Percentiles rank a stretch among this genome's conserved stretches.
Evolutionary conservation across 2,888 invertebrate genomes (phyloP).

Genomic region (Catocala sponsa): DNA sequence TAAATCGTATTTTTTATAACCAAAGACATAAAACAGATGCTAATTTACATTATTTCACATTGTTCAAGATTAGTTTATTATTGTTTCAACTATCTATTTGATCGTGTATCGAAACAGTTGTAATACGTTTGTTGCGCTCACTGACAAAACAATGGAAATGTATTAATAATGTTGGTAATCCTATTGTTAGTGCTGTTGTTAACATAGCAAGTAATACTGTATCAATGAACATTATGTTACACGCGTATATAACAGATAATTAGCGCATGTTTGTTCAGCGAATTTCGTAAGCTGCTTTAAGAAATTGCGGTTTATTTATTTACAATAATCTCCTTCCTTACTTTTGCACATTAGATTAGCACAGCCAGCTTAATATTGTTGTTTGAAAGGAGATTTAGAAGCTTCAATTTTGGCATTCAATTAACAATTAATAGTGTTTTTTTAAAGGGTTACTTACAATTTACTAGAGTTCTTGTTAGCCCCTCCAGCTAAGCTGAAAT

Average conservation of each 20-base stretch:
- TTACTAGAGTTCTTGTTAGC: no score
- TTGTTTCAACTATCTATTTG: constrained; percentile 13
- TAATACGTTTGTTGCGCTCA: neutral
- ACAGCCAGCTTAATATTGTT: neutral
- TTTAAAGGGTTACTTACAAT: no score
- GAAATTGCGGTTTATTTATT: neutral
- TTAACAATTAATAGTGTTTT: no score
- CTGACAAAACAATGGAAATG: constrained; percentile 17
- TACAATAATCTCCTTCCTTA: neutral
- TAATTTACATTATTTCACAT: constrained; percentile 1
- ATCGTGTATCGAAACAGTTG: constrained; percentile 11
- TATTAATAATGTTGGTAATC: constrained; percentile 14
- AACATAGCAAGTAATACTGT: constrained; percentile 7
- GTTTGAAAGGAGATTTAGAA: no score
- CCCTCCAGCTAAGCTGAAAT: no score
- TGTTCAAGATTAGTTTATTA: constrained; percentile 14
- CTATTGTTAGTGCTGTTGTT: constrained; percentile 11
- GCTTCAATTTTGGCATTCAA: no score
- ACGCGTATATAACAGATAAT: no score
- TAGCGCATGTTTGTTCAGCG: no score
- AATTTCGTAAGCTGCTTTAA: neutral
- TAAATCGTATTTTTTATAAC: neutral
- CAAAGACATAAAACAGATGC: neutral
- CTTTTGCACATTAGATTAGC: neutral
- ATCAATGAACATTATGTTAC: constrained; percentile 6